Evolutionary conservation across 2,113 vertebrate genomes (phyloP), one percentile per base, ranked within the genome.

Genomic region (Pachypanchax playfairii): DNA sequence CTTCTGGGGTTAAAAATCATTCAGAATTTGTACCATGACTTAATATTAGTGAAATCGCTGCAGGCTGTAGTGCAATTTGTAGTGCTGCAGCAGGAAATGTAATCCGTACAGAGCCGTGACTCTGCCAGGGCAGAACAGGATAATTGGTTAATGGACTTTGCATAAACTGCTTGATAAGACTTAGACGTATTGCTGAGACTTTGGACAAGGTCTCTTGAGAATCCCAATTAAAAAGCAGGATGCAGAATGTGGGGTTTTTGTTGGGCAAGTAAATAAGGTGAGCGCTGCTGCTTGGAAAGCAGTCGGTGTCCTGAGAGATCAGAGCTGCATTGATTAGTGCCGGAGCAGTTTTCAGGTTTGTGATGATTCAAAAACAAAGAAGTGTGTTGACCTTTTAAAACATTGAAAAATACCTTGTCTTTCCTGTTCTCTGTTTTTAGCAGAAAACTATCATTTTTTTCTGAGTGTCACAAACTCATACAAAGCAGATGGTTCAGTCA

Each of bases 131-230:
- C 75, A 72, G 63, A 87, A 63, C 75, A 52, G 48, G 59, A 62
- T 90, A 91, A 91, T 91, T 90, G 88, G 83, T 87, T 81, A 77
- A 62, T 83, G 87, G 80, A 89, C 82, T 86, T 74, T 79, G 68
- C 70, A 80, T 75, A 64, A 62, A 73, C 63, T 79, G 64, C 80
- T 70, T 81, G 67, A 85, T 77, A 73, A 61, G 66, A 78, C 66
- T 69, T 68, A 31, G 64, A 50, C 74, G 60, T 85, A 84, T 86
- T 84, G 70, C 74, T 65, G 52, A 87, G 65, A 72, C 80, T 85
- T 86, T 84, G 55, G 70, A 85, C 78, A 73, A 71, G 57, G 54
- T 77, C 88, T 82, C 80, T n/a, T 29, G 86, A 80, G 85, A 73
- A 87, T 89, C 85, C 89, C 85, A 91, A 87, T 90, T 90, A 90